A percentile compares a stretch with the other conserved stretches of the same genome.
These are phyloP conservation scores for Oopsacas minuta DNA, from an alignment of 37 sponge, comb jelly and placozoan genomes.

Conservation along the genomic window DNA sequence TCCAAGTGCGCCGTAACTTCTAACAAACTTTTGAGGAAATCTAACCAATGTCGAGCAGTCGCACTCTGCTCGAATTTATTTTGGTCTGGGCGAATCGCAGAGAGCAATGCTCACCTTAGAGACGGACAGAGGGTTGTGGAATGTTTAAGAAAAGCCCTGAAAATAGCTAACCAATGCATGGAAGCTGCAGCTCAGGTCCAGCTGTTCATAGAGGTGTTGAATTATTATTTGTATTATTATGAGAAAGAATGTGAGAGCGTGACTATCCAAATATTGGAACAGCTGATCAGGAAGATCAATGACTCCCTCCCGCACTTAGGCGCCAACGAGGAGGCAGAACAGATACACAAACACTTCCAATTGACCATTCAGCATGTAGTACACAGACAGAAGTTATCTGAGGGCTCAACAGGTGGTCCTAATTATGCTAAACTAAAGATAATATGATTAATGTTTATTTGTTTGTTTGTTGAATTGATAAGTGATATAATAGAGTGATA, in stretches of 20 bases:
- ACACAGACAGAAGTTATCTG: constrained; percentile 27
- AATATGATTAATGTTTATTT: not conserved
- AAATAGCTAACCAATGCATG: constrained; percentile 96
- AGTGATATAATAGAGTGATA: too few species aligned
- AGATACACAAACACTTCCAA: constrained; percentile 70
- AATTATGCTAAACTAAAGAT: constrained; percentile 27
- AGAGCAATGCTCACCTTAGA: constrained; percentile 13
- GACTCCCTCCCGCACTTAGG: constrained; percentile 53
- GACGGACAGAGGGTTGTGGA: constrained; percentile 74
- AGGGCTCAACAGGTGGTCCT: not conserved
- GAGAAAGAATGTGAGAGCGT: constrained; percentile 67
- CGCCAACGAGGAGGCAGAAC: constrained; percentile 41
- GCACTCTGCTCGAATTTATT: constrained; percentile 83
- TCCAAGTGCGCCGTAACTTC: constrained; percentile 77
- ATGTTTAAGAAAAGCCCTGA: constrained; percentile 82
- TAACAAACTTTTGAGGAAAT: constrained; percentile 89
- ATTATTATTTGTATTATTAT: constrained; percentile 66
- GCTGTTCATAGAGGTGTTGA: constrained; percentile 83
- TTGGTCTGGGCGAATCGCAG: constrained; percentile 66
- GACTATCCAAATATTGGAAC: constrained; percentile 39
- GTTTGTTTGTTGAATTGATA: too few species aligned
- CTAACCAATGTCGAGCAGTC: constrained; percentile 92
- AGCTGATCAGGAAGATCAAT: constrained; percentile 75
- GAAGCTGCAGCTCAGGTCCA: constrained; percentile 77
- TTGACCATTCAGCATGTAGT: constrained; percentile 60